A percentile compares a stretch with the other conserved stretches of the same genome.
phyloP scores from a whole-genome alignment of 1,140 invertebrate species.

The Mizuhopecten yessoensis region DNA sequence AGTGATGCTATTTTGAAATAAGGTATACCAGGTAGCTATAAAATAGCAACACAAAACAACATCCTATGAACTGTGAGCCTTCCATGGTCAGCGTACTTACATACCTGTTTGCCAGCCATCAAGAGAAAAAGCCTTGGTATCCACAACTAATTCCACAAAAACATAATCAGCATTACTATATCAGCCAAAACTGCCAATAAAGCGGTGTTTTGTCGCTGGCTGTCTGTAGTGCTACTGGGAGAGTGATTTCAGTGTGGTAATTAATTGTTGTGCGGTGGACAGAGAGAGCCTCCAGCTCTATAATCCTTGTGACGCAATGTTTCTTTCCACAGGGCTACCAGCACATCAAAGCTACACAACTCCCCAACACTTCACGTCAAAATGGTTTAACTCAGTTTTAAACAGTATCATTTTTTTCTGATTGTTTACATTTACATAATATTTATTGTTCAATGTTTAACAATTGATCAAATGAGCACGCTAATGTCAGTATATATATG shows the following conservation, averaged over 20 bases:
- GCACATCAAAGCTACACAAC: background rate
- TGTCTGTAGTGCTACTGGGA: slow-evolving; percentile 15
- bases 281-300: slow-evolving; percentile 6
- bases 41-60: background rate
- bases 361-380: background rate
- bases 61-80: background rate
- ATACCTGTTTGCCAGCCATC: background rate
- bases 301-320: slow-evolving; percentile 20
- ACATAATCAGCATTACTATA: background rate
- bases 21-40: background rate
- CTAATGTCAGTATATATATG: background rate
- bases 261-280: slow-evolving; percentile 14
- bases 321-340: background rate
- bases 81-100: background rate
- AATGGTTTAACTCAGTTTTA: background rate
- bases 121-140: background rate
- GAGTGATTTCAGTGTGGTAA: background rate
- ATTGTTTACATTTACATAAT: background rate
- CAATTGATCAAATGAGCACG: background rate
- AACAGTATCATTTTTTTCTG: background rate
- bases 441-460: background rate
- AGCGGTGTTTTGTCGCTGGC: background rate
- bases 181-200: background rate
- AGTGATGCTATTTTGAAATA: background rate
- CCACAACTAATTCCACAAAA: slow-evolving; percentile 6